Base-by-base conservation (phyloP, 2,888 invertebrate genomes). In the Eupithecia vulgata region DNA sequence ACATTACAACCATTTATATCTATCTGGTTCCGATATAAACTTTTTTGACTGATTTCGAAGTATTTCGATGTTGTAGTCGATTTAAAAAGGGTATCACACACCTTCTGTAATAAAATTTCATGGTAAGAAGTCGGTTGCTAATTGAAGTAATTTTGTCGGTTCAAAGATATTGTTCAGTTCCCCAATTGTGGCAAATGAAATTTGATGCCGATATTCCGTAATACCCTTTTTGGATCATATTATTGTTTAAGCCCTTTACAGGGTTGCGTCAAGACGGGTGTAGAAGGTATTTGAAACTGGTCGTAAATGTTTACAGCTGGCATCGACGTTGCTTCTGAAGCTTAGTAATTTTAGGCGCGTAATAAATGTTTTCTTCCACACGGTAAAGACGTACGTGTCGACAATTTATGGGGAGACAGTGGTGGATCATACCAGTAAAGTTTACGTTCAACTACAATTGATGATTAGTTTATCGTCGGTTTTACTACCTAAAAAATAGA, bases 291-390 rank as follows among this genome's bases (percentile, higher is more conserved):
- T 91, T 92, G 93, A 90, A 91, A 91, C 91, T 91, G 91, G 91
- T 87, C 90, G 83, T 93, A 87, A 89, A 89, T 93, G 93, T 93
- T 90, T 87, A 90, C 88, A 88, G 91, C 91, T 93, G 88, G 90
- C 90, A 91, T 92, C 91, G 88, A 92, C 92, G 92, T 93, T 79
- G 94, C 93, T 94, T 94, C 91, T 88, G 90, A 90, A 84, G 93
- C 94, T 94, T 94, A 91, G 93, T 94, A 94, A 88, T 89, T 88
- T 88, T 94, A 94, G 94, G 94, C 94, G 92, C 91, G 93, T 94
- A 94, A 94, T 94, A 91, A 90, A 94, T 94, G 94, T 94, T 91
- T 91, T 91, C 90, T 93, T 93, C 89, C 90, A 83, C 83, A 88
- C 84, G 85, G 87, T 77, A 45, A 88, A 87, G 84, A 84, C 85